phyloP scores from a whole-genome alignment of 2,113 vertebrate genomes.

The Stegastes partitus region DNA sequence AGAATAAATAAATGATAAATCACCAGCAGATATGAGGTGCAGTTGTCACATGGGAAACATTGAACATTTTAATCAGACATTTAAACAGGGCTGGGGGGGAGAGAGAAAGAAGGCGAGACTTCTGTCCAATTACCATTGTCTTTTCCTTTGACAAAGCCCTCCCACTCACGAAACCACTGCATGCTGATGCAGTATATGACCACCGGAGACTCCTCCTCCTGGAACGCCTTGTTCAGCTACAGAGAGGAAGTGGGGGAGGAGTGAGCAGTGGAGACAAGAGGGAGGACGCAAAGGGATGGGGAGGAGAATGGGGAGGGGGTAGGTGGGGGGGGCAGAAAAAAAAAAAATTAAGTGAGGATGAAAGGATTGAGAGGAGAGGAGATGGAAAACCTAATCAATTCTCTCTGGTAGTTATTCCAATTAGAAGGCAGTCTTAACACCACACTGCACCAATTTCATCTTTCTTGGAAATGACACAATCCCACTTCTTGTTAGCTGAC shows the following conservation, averaged over 20 bases:
- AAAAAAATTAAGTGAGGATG: conserved; percentile 61
- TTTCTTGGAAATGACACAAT: conserved; percentile 51
- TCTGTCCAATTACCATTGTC: conserved; percentile 91
- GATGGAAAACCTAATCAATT: conserved; percentile 73
- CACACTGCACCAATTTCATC: conserved; percentile 51
- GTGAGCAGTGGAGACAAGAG: conserved; percentile 59
- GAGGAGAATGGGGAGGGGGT: conserved; percentile 1
- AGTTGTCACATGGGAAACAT: conserved; percentile 8
- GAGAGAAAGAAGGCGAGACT: conserved; percentile 29
- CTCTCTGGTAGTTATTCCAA: conserved; percentile 68
- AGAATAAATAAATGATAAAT: conserved; percentile 12
- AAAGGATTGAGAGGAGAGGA: conserved; percentile 66
- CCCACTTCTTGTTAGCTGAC: conserved; percentile 22
- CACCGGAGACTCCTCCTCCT: conserved; percentile 96
- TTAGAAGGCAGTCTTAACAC: conserved; percentile 59
- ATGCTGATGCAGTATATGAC: conserved; percentile 99
- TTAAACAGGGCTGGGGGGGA: conserved; percentile 37
- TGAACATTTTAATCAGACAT: conserved; percentile 51
- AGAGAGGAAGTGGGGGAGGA: conserved; percentile 57
- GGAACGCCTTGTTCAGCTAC: conserved; percentile 98
- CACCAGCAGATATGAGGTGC: not conserved
- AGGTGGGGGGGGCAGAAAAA: conserved; percentile 12
- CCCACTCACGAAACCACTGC: conserved; percentile 99
- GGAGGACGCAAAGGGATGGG: conserved; percentile 40
- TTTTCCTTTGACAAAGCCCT: conserved; percentile 98